These are phyloP conservation scores for Microctonus hyperodae DNA, from an alignment of 2,888 invertebrate genomes.

Conservation along the genomic window DNA sequence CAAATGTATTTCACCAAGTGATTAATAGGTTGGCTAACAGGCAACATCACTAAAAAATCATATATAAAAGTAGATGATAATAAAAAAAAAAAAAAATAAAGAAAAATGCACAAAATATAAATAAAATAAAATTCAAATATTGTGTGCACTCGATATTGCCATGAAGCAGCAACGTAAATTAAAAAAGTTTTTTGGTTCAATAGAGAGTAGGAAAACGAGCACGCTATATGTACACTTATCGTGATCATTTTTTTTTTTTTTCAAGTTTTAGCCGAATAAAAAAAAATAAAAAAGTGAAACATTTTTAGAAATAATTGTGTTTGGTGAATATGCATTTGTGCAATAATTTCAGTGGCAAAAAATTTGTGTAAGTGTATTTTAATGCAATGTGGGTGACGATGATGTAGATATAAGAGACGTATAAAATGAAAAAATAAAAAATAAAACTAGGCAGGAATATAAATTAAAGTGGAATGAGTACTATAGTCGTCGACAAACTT, in stretches of 20 bases:
- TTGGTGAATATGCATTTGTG: background rate
- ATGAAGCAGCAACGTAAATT: background rate
- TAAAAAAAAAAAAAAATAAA: background rate
- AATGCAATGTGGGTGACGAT: background rate
- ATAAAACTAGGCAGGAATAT: slow-evolving; percentile 4
- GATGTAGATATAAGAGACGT: background rate
- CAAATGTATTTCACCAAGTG: slow-evolving; percentile 13
- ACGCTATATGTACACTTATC: no score
- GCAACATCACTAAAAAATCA: slow-evolving; percentile 15
- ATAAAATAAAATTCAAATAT: slow-evolving; percentile 2
- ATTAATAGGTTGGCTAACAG: slow-evolving; percentile 13
- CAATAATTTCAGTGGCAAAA: background rate
- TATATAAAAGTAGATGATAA: slow-evolving; percentile 4
- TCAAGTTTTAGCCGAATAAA: no score
- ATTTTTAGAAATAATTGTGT: background rate
- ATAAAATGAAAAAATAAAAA: slow-evolving; percentile 4
- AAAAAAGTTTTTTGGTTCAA: background rate
- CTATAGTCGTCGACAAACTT: slow-evolving; percentile 37
- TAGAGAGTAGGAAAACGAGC: no score
- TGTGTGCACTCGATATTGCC: background rate
- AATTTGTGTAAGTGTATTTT: background rate
- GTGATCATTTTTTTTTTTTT: no score
- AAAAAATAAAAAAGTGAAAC: background rate
- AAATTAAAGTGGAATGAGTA: slow-evolving; percentile 31
- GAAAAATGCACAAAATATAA: background rate